A percentile compares a stretch with the other conserved stretches of the same genome.
Conservation (phyloP, 2,888 invertebrate species). For the Eristalis intricaria region DNA sequence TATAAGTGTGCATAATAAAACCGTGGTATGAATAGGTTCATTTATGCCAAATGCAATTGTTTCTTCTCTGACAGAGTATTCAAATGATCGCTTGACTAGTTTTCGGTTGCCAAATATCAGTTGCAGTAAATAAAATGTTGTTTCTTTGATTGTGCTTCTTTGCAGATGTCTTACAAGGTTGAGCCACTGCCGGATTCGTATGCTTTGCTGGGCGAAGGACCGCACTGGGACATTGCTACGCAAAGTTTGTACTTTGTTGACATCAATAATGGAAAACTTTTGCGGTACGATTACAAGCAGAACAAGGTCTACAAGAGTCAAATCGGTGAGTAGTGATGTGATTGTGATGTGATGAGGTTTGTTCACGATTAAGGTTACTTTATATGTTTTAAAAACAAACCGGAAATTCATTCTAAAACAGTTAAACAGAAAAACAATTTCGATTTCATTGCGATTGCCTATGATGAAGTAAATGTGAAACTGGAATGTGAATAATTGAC, state of each 20-base stretch:
- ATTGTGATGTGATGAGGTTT: not conserved
- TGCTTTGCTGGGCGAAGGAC: constrained; percentile 86
- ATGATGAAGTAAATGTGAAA: not conserved
- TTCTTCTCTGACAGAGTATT: constrained; percentile 9
- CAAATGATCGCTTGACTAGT: constrained; percentile 34
- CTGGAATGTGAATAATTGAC: not conserved
- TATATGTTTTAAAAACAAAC: not conserved
- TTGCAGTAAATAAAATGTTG: not conserved
- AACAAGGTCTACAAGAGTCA: constrained; percentile 83
- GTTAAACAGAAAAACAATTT: not conserved
- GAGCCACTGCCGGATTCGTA: constrained; percentile 78
- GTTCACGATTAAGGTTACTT: not conserved
- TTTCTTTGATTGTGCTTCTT: not conserved
- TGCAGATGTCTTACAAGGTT: constrained; percentile 80
- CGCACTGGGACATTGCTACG: constrained; percentile 86
- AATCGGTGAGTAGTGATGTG: constrained; percentile 74
- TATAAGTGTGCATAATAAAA: constrained; percentile 64
- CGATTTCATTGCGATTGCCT: not conserved
- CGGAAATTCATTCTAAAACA: not conserved
- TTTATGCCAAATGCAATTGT: constrained; percentile 4
- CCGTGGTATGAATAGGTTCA: constrained; percentile 59
- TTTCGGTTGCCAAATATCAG: constrained; percentile 8
- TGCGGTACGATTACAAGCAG: constrained; percentile 80
- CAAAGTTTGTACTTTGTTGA: constrained; percentile 87
- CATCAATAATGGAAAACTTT: constrained; percentile 81